phyloP scores from a whole-genome alignment of 2,888 invertebrate species.

The Andricus curvator region DNA sequence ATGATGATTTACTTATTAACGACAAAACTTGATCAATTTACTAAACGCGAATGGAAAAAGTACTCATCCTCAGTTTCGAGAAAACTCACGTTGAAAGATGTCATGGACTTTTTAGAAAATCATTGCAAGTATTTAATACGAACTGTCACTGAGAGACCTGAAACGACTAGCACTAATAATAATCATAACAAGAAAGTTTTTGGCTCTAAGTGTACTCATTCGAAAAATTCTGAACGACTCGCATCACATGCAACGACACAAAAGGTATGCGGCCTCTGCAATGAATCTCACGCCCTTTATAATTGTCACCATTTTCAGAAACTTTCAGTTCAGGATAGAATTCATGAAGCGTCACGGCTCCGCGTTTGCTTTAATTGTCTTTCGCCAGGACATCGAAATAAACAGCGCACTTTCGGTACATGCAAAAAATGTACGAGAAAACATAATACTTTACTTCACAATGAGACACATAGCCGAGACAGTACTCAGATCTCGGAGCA shows the following conservation, averaged over 20 bases:
- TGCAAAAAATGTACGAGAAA: not conserved
- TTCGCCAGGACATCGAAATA: constrained; percentile 35
- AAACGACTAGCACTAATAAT: not conserved
- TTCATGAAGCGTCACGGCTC: constrained; percentile 24
- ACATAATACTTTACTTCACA: constrained; percentile 28
- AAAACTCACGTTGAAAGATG: too few species aligned
- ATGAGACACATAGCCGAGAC: not conserved
- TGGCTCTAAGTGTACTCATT: not conserved
- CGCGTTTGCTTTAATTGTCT: constrained; percentile 38
- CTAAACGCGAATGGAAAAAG: not conserved
- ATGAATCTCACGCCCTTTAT: too few species aligned
- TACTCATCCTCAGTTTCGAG: not conserved
- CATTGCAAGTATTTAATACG: constrained; percentile 44
- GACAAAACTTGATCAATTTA: not conserved
- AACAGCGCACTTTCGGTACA: constrained; percentile 7
- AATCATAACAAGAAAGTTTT: not conserved
- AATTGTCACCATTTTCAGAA: too few species aligned
- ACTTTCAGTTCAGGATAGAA: not conserved
- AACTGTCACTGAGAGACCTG: not conserved
- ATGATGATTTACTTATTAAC: not conserved
- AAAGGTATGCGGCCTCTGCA: not conserved
- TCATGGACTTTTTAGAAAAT: not conserved
- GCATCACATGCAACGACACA: not conserved
- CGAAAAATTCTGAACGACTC: constrained; percentile 10
- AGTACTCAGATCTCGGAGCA: too few species aligned